Conservation (phyloP, 2,113 vertebrate genomes). For the Pimephales promelas region DNA sequence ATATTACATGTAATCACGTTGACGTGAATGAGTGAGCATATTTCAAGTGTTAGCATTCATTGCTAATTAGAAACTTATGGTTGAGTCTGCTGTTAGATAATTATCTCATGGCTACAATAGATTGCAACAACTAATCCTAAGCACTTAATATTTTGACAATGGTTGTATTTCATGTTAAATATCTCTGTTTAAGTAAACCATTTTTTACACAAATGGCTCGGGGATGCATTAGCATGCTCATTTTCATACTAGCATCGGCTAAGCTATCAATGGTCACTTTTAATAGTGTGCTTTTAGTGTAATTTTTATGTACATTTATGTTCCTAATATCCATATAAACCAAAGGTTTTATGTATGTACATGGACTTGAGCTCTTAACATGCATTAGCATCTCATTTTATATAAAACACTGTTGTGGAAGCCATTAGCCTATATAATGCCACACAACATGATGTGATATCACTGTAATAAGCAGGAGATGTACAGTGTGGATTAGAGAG, state of each 20-base stretch:
- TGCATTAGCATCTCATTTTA: conserved; percentile 2
- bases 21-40: conserved; percentile 56
- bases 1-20: conserved; percentile 66
- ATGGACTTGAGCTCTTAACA: neutral
- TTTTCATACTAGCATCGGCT: neutral
- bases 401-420: neutral
- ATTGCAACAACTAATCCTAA: conserved; percentile 33
- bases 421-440: conserved; percentile 14
- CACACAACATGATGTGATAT: conserved; percentile 25
- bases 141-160: neutral
- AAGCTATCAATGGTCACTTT: conserved; percentile 46
- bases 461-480: conserved; percentile 55
- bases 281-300: conserved; percentile 14
- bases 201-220: neutral
- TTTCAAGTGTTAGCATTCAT: conserved; percentile 52
- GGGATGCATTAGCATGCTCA: conserved; percentile 32
- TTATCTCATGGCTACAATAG: conserved; percentile 38
- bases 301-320: neutral
- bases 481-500: conserved; percentile 64
- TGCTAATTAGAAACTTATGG: conserved; percentile 53
- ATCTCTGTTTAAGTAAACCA: neutral
- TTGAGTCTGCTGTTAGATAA: conserved; percentile 37
- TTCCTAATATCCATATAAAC: neutral
- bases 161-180: neutral
- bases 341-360: neutral